Evolutionary conservation across 2,113 vertebrate species (phyloP), one percentile per base, ranked within the genome.

Genomic region (Corythaeola cristata): DNA sequence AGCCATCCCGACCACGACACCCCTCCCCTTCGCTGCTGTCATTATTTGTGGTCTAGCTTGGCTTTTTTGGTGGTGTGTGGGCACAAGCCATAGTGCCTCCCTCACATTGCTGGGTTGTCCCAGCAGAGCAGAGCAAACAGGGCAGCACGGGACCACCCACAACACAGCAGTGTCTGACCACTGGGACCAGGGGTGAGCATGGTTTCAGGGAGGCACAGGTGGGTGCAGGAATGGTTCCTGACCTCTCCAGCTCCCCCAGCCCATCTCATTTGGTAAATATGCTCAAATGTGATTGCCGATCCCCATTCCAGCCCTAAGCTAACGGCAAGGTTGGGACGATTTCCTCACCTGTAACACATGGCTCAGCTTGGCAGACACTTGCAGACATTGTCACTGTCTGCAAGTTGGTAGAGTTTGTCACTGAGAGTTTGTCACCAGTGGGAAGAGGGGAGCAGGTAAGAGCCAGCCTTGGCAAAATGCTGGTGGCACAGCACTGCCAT

Each of bases 1-100:
- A 14, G 21, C 37, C 3, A 1, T 32, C 24, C 16, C 1, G 1
- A 30, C 32, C 13, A 12, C 0, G 0, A 39, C 30, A 37, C 11
- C 16, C 7, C 19, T 45, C 11, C 16, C 7, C 19, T 45, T 52
- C 3, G 3, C 76, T 66, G 58, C 39, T 9, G 27, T 23, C n/a
- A 23, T 37, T 27, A 15, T 53, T 52, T 32, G 33, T 13, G 52
- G 11, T 32, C n/a, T n/a, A 11, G 12, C 27, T 45, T 28, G 27
- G 35, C 19, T 64, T 41, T 41, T 93, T 28, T 60, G 52, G 9
- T 22, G 12, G 21, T 33, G 30, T 35, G 41, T 59, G 44, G 35
- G 37, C 60, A 83, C 16, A 23, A 67, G n/a, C 20, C 6, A 1
- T 10, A 27, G 60, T 5, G 15, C 39, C 30, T 56, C 39, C 22